Base-by-base conservation (phyloP, 2,113 vertebrate species). In the Mola mola region DNA sequence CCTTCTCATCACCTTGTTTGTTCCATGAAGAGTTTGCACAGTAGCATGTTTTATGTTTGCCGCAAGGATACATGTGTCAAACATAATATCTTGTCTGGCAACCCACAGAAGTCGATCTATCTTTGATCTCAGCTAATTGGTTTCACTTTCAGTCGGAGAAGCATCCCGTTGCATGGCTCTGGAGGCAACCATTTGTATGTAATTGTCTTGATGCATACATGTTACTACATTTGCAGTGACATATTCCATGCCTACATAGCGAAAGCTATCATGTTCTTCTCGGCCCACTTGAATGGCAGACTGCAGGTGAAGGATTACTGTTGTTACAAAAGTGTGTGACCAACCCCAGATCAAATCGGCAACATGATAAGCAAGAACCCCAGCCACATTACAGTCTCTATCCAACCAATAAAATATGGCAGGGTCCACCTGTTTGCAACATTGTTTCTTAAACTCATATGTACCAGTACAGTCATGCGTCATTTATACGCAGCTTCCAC, bases 341-440 rank as follows among this genome's bases (percentile, higher is more conserved):
- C 51, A 46, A 6, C 16, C 64, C 42, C 55, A 78, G 11, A 63
- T 60, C 4, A 79, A 70, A 16, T 66, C 62, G 72, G 64, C 47
- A 3, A 75, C 57, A 36, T 83, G 29, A 49, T 51, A 64, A 4
- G 46, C 52, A 47, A 76, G 52, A 6, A 82, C 44, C 33, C 29
- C 37, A 2, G 9, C 52, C 2, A 70, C 70, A 22, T 60, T 52
- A 6, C 25, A 60, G n/a, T 16, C 19, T 2, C 72, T 15, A 72
- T 66, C 50, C 4, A 33, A 2, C 70, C 66, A 75, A 11, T 42
- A 48, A 1, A 17, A 19, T 10, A 28, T 11, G 1, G 11, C 29
- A 19, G 28, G 11, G n/a, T n/a, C n/a, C n/a, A n/a, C n/a, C n/a
- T n/a, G n/a, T n/a, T n/a, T n/a, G n/a, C n/a, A n/a, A n/a, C n/a